A percentile compares a stretch with the other conserved stretches of the same genome.
These are phyloP conservation scores for Drosophila nigricruria DNA, from an alignment of 2,888 invertebrate species.

Conservation along the genomic window DNA sequence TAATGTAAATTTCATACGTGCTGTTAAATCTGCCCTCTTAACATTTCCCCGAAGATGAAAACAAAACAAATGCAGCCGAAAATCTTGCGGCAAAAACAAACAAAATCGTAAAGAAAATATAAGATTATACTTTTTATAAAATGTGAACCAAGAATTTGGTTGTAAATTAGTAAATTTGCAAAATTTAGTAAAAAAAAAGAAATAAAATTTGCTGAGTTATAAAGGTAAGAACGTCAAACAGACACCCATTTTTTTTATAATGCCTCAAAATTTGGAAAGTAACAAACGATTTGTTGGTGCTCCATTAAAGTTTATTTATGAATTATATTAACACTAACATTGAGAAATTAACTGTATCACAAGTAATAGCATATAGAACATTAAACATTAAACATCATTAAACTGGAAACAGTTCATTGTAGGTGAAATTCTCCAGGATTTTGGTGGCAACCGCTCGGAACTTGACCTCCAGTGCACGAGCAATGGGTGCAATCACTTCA, in stretches of 20 bases:
- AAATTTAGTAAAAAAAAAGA: too few species aligned
- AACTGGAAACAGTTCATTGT: conserved; percentile 87
- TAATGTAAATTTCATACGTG: neutral
- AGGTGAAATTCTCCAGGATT: conserved; percentile 87
- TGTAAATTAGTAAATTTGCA: too few species aligned
- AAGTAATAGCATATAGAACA: conserved; percentile 47
- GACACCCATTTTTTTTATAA: neutral
- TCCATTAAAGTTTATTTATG: conserved; percentile 53
- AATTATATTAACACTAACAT: conserved; percentile 59
- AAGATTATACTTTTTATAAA: neutral
- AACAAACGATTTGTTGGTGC: conserved; percentile 3
- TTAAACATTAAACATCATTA: conserved; percentile 56
- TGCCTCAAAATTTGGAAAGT: neutral
- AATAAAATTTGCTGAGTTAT: neutral
- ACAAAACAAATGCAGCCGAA: conserved; percentile 6
- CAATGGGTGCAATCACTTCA: conserved; percentile 90
- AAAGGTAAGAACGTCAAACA: neutral
- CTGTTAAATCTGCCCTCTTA: neutral
- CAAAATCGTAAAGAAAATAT: neutral
- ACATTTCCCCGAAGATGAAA: conserved; percentile 7
- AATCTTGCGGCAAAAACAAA: neutral
- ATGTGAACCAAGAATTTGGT: neutral
- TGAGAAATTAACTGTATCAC: conserved; percentile 68
- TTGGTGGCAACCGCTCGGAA: conserved; percentile 87
- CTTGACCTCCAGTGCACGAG: conserved; percentile 87